Base-by-base conservation (phyloP, 1,140 invertebrate genomes). In the Solenopsis invicta region DNA sequence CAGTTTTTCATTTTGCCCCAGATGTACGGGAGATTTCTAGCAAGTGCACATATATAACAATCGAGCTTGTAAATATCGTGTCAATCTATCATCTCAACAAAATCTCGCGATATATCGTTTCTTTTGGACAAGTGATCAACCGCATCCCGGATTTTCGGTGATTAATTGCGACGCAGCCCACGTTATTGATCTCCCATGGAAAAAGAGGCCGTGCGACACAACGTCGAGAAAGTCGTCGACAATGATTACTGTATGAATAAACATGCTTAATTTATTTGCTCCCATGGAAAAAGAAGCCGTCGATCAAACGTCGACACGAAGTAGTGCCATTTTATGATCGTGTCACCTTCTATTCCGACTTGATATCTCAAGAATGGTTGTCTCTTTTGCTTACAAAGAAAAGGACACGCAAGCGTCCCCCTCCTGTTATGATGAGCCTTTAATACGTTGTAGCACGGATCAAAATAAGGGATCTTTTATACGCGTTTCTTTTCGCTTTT, bases 161-260 rank as follows among this genome's bases (percentile, higher is more conserved):
- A 81, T 81, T 81, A 71, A 81, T 81, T 18, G 48, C 16, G 37
- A 59, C 9, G 34, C n/a, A 37, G 13, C 13, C 62, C 64, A 29
- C 5, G 3, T 16, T 67, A 81, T 62, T n/a, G 69, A 84, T 71
- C 24, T 13, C 24, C 12, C 45, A 18, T 45, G 18, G n/a, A n/a
- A n/a, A 37, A 34, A 10, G 29, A 67, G 34, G 0, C 21, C 1
- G 24, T 4, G 10, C 21, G 50, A 50, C 13, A 12, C 12, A 8
- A 41, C 3, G 2, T 41, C 3, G 24, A 48, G 18, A 6, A 71
- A 71, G 16, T 45, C 4, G 41, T 75, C 13, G 41, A 67, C 37
- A 48, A 59, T 3, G 69, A 21, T 21, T 45, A 54, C 8, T n/a
- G 24, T 84, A 71, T 84, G 41, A 61, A 84, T 84, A 84, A 84